Evolutionary conservation across 1,140 invertebrate genomes (phyloP).

Genomic region (Asobara japonica): DNA sequence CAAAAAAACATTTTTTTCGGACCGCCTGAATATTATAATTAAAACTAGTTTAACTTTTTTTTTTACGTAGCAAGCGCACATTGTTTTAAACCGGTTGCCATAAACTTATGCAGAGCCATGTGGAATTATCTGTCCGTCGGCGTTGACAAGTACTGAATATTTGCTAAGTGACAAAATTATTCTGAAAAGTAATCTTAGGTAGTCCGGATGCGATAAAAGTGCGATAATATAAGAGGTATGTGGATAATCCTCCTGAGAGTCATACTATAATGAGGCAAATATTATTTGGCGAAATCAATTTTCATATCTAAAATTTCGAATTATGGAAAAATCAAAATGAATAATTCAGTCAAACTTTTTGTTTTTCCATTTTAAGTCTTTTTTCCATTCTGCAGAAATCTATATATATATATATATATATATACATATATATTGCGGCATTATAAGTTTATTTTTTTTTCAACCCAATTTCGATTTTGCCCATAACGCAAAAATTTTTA

Average conservation of each 20-base stretch:
- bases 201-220: slow-evolving; percentile 27
- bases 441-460: too few species aligned
- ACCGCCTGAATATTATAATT: background rate
- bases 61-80: background rate
- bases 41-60: background rate
- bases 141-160: slow-evolving; percentile 13
- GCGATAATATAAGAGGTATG: slow-evolving; percentile 17
- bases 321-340: background rate
- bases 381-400: too few species aligned
- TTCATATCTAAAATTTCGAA: background rate
- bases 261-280: background rate
- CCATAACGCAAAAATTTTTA: too few species aligned
- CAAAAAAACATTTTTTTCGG: too few species aligned
- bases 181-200: slow-evolving; percentile 15
- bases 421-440: too few species aligned
- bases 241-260: background rate
- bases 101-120: slow-evolving; percentile 4
- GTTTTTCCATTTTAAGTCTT: too few species aligned
- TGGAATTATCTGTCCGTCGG: slow-evolving; percentile 21
- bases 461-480: too few species aligned
- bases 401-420: too few species aligned
- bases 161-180: slow-evolving; percentile 21
- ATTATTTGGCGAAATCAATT: background rate
- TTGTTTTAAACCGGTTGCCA: background rate
- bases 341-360: too few species aligned